Conservation (phyloP, 1,140 invertebrate genomes). For the Sitophilus oryzae region DNA sequence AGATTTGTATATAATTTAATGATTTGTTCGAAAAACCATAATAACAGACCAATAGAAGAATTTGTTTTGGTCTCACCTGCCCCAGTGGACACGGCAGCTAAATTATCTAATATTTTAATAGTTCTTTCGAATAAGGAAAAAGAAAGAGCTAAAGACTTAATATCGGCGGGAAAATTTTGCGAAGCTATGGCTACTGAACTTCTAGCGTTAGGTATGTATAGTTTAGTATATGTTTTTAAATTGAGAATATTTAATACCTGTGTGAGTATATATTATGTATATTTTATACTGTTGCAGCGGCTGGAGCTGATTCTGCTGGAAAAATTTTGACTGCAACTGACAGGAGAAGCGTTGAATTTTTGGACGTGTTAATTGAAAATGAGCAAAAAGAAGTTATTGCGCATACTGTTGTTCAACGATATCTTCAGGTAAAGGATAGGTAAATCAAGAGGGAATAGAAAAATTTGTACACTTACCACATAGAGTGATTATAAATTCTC, state of each 20-base stretch:
- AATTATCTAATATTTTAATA: slow-evolving; percentile 90
- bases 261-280: not conserved
- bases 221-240: not conserved
- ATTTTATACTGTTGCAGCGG: slow-evolving; percentile 51
- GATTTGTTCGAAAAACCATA: slow-evolving; percentile 94
- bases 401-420: slow-evolving; percentile 82
- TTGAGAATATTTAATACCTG: no score
- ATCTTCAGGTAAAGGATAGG: slow-evolving; percentile 69
- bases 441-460: slow-evolving; percentile 36
- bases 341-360: slow-evolving; percentile 84
- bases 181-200: slow-evolving; percentile 96
- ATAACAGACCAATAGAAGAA: slow-evolving; percentile 94
- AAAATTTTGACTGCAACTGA: slow-evolving; percentile 87
- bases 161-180: slow-evolving; percentile 90
- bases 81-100: slow-evolving; percentile 96
- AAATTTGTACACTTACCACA: no score
- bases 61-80: slow-evolving; percentile 95
- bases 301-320: slow-evolving; percentile 88
- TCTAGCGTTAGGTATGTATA: slow-evolving; percentile 60
- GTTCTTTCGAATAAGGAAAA: slow-evolving; percentile 90
- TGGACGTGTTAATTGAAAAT: slow-evolving; percentile 97
- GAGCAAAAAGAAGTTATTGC: slow-evolving; percentile 97
- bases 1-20: slow-evolving; percentile 96
- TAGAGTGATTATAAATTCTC: no score
- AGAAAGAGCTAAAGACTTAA: slow-evolving; percentile 93